Conservation (phyloP, 2,888 invertebrate species). For the Cosmia trapezina region DNA sequence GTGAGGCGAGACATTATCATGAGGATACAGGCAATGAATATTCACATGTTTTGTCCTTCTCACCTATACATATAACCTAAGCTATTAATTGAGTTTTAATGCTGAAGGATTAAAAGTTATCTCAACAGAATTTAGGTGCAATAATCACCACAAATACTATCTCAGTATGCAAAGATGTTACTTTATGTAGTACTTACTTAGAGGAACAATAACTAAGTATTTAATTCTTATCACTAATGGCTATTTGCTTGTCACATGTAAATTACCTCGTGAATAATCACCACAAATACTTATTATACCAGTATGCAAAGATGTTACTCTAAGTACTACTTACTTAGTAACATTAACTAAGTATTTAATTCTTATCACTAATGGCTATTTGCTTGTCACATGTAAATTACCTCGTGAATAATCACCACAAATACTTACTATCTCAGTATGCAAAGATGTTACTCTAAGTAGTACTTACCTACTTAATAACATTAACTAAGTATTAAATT, state of each 20-base stretch:
- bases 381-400: too few relatives aligned
- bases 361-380: too few relatives aligned
- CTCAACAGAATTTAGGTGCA: conserved; percentile 3
- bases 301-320: too few relatives aligned
- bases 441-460: conserved; percentile 38
- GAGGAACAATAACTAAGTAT: conserved; percentile 6
- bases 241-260: conserved; percentile 52
- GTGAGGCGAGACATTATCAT: conserved; percentile 1
- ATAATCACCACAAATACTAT: conserved; percentile 29
- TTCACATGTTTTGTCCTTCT: not conserved
- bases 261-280: conserved; percentile 20
- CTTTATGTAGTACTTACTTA: not conserved
- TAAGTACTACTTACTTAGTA: too few relatives aligned
- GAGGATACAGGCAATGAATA: not conserved
- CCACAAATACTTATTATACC: too few relatives aligned
- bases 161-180: conserved; percentile 43
- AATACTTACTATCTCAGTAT: conserved; percentile 36
- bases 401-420: too few relatives aligned
- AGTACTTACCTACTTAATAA: not conserved
- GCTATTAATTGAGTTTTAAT: conserved; percentile 4
- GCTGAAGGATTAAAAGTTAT: conserved; percentile 7
- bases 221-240: conserved; percentile 50
- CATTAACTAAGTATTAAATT: conserved; percentile 37
- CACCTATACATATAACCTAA: not conserved
- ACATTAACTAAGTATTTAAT: too few relatives aligned